Percentiles rank a stretch among this genome's conserved stretches.
Conservation (phyloP, 53 echinoderm and acorn worm species). For the Paracentrotus lividus region DNA sequence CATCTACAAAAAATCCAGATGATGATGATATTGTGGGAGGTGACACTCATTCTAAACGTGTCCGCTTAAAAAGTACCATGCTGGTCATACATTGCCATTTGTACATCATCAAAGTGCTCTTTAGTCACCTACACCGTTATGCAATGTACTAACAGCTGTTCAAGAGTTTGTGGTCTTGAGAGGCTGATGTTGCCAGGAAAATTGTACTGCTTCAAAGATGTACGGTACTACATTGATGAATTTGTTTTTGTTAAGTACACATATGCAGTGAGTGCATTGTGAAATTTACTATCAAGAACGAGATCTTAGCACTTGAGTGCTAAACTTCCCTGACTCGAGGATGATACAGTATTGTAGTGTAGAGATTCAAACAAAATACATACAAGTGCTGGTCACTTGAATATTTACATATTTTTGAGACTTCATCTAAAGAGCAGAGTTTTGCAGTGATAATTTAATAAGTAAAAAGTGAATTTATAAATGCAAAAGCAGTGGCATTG, state of each 20-base stretch:
- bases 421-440: background rate
- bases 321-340: background rate
- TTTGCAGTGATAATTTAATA: background rate
- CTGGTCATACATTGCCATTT: background rate
- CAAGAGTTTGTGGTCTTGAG: background rate
- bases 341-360: background rate
- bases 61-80: background rate
- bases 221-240: background rate
- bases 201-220: background rate
- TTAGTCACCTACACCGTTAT: background rate
- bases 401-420: background rate
- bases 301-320: background rate
- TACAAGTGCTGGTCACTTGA: slow-evolving; percentile 15
- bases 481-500: background rate
- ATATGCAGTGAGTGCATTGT: background rate
- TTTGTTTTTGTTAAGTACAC: background rate
- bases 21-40: background rate
- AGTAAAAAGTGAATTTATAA: background rate
- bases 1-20: slow-evolving; percentile 83
- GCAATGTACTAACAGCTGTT: background rate
- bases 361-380: background rate
- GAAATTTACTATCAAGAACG: background rate
- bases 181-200: background rate
- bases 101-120: background rate
- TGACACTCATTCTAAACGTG: background rate